phyloP scores from a whole-genome alignment of 2,797 vertebrate species.

The Gila robusta region DNA sequence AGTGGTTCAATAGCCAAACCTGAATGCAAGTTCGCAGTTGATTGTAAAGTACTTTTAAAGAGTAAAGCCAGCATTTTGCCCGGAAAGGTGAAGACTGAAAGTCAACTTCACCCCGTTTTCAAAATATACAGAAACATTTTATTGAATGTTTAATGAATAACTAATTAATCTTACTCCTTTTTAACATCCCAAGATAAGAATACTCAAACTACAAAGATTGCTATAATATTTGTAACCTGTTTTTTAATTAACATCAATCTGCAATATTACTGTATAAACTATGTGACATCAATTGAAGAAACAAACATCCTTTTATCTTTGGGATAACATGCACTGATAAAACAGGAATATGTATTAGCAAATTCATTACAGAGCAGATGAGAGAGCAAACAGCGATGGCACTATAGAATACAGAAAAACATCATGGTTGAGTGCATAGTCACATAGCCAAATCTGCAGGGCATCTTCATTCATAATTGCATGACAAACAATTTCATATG shows the following conservation, averaged over 20 bases:
- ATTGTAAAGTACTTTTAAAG: neutral
- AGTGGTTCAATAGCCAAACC: neutral
- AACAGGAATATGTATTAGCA: neutral
- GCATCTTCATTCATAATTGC: constrained; percentile 20
- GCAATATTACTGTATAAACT: neutral
- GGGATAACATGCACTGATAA: neutral
- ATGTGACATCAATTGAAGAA: neutral
- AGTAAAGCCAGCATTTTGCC: neutral
- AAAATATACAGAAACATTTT: neutral
- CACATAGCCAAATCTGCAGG: constrained; percentile 4
- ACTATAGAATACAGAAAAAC: neutral
- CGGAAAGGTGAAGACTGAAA: neutral
- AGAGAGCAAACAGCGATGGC: neutral
- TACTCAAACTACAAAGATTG: neutral
- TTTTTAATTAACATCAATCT: neutral
- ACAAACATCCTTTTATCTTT: neutral
- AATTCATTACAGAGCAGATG: constrained; percentile 1
- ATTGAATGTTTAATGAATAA: neutral
- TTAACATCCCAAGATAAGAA: neutral
- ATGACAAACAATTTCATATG: constrained; percentile 13
- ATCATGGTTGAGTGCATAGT: constrained; percentile 5
- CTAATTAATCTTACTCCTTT: neutral
- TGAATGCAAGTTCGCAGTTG: neutral
- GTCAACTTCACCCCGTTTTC: neutral
- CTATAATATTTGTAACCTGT: neutral